Conservation (phyloP, 2,888 invertebrate genomes). For the Napeogenes inachia region DNA sequence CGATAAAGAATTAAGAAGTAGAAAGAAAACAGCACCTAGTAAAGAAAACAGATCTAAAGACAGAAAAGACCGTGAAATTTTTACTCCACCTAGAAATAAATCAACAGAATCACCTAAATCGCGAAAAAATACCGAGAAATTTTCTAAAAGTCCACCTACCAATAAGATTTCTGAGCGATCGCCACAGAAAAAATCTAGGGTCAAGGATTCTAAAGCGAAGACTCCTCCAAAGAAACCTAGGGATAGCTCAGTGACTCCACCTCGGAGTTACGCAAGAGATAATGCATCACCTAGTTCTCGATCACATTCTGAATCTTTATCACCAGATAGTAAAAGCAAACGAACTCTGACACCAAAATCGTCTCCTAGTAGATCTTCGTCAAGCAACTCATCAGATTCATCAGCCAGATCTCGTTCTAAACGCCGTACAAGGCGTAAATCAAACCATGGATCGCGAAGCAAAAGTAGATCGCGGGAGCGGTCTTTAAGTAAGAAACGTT, state of each 20-base stretch:
- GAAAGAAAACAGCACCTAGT: conserved; percentile 42
- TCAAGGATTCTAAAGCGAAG: conserved; percentile 42
- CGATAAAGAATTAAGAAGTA: conserved; percentile 33
- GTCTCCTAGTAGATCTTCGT: conserved; percentile 31
- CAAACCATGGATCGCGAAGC: conserved; percentile 47
- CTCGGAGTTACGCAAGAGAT: conserved; percentile 59
- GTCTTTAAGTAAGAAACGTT: conserved; percentile 36
- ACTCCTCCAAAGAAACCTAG: conserved; percentile 45
- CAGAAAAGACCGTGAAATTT: conserved; percentile 38
- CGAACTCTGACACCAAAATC: conserved; percentile 38
- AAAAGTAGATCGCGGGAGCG: conserved; percentile 47
- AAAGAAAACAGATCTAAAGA: conserved; percentile 43
- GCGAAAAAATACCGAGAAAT: conserved; percentile 44
- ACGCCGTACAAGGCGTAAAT: conserved; percentile 40
- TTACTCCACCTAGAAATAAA: conserved; percentile 43
- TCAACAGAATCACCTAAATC: conserved; percentile 40
- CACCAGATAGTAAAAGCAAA: conserved; percentile 41
- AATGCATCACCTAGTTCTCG: conserved; percentile 51
- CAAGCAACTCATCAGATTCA: conserved; percentile 45
- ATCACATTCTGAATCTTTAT: conserved; percentile 49
- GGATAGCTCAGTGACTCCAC: conserved; percentile 63
- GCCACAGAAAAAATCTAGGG: conserved; percentile 43
- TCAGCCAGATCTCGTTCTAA: conserved; percentile 44
- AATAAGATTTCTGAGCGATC: conserved; percentile 47
- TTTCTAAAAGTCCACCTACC: conserved; percentile 50